Evolutionary conservation across 2,113 vertebrate species (phyloP).

Genomic region (Scortum barcoo): DNA sequence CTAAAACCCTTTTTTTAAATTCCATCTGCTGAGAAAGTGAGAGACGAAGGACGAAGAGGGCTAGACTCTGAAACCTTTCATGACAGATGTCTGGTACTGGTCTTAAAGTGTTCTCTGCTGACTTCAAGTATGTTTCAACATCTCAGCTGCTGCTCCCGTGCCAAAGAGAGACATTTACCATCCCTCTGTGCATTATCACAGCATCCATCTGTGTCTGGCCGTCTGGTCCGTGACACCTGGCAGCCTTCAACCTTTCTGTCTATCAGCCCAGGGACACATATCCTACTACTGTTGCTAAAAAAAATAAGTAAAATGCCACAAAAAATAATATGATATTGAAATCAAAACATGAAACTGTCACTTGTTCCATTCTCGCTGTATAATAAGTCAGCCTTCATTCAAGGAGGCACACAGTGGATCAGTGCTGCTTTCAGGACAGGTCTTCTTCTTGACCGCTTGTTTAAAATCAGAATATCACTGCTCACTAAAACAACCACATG

Average conservation of each 20-base stretch:
- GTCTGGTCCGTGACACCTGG: conserved; percentile 58
- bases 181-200: conserved; percentile 46
- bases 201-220: conserved; percentile 41
- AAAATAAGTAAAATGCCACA: conserved; percentile 20
- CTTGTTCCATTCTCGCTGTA: background rate
- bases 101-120: conserved; percentile 51
- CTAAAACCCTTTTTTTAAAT: conserved; percentile 10
- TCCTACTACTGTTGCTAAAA: background rate
- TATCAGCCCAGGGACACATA: conserved; percentile 1
- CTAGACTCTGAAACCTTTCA: conserved; percentile 62
- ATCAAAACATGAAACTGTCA: conserved; percentile 4
- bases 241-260: conserved; percentile 24
- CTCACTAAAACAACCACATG: background rate
- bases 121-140: conserved; percentile 64
- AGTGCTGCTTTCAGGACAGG: background rate
- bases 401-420: background rate
- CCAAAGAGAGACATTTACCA: conserved; percentile 68
- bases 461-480: conserved; percentile 6
- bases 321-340: conserved; percentile 3
- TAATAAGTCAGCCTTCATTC: background rate
- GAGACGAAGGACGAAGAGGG: conserved; percentile 17
- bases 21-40: conserved; percentile 37
- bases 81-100: conserved; percentile 66
- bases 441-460: background rate
- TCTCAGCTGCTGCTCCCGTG: conserved; percentile 10